Evolutionary conservation across 2,888 invertebrate species (phyloP).

Genomic region (Eristalinus aeneus): DNA sequence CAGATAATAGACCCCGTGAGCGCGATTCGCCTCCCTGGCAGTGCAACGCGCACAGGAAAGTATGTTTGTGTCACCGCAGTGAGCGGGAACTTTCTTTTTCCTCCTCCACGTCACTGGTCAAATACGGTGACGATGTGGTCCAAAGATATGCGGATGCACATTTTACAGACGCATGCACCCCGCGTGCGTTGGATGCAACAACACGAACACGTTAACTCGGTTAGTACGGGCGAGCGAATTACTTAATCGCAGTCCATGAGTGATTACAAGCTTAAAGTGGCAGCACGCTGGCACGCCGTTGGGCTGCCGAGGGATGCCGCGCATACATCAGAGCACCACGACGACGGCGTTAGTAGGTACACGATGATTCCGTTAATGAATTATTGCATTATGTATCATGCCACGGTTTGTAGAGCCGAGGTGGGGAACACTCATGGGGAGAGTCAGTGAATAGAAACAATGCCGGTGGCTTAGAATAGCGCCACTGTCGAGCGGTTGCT

Average conservation of each 20-base stretch:
- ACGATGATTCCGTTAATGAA: conserved; percentile 48
- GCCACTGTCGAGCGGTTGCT: not conserved
- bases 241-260: conserved; percentile 58
- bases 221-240: conserved; percentile 21
- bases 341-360: conserved; percentile 6
- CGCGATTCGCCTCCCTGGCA: not conserved
- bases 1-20: conserved; percentile 8
- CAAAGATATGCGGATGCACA: not conserved
- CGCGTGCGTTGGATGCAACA: conserved; percentile 49
- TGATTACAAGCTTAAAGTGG: conserved; percentile 38
- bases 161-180: conserved; percentile 23
- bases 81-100: conserved; percentile 51
- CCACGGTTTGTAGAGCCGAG: conserved; percentile 33
- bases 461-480: not conserved
- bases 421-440: conserved; percentile 25
- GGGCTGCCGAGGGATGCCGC: not conserved
- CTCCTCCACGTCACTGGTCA: conserved; percentile 31
- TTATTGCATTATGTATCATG: conserved; percentile 60
- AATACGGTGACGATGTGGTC: conserved; percentile 22
- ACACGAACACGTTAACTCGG: conserved; percentile 39
- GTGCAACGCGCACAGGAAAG: conserved; percentile 35
- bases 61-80: conserved; percentile 33
- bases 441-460: conserved; percentile 31
- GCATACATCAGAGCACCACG: conserved; percentile 11
- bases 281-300: not conserved